Evolutionary conservation across 2,113 vertebrate genomes (phyloP).

Genomic region (Vimba vimba): DNA sequence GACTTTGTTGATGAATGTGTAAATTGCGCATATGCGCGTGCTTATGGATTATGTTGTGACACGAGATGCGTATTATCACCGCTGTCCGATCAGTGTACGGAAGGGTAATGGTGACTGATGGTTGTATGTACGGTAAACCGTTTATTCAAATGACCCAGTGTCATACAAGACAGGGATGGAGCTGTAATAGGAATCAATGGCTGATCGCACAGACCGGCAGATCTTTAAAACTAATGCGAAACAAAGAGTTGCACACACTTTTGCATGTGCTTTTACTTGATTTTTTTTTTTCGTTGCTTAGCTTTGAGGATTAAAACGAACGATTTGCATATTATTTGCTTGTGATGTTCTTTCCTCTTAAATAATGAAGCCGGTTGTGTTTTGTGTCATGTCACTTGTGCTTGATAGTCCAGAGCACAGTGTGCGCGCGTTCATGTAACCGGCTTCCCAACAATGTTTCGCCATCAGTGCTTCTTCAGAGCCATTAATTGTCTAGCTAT

Average conservation of each 20-base stretch:
- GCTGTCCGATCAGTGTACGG: neutral
- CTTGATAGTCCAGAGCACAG: neutral
- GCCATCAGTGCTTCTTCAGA: neutral
- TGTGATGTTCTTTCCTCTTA: neutral
- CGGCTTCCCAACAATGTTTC: neutral
- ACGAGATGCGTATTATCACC: neutral
- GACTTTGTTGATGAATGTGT: neutral
- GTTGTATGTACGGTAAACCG: neutral
- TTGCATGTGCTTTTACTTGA: neutral
- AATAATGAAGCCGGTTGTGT: neutral
- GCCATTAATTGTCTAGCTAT: too few relatives aligned
- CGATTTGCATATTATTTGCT: neutral
- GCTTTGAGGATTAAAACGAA: neutral
- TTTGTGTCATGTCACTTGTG: neutral
- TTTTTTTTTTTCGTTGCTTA: neutral
- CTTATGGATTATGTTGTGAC: neutral
- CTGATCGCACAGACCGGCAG: neutral
- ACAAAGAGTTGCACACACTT: neutral
- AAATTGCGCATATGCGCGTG: neutral
- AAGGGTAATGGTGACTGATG: neutral
- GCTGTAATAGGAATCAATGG: neutral
- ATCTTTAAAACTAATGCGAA: neutral
- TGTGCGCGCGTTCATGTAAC: neutral
- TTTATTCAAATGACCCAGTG: neutral
- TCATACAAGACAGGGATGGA: neutral